Evolutionary conservation across 2,113 vertebrate genomes (phyloP), one percentile per base, ranked within the genome.

Genomic region (Cyprinodon variegatus): DNA sequence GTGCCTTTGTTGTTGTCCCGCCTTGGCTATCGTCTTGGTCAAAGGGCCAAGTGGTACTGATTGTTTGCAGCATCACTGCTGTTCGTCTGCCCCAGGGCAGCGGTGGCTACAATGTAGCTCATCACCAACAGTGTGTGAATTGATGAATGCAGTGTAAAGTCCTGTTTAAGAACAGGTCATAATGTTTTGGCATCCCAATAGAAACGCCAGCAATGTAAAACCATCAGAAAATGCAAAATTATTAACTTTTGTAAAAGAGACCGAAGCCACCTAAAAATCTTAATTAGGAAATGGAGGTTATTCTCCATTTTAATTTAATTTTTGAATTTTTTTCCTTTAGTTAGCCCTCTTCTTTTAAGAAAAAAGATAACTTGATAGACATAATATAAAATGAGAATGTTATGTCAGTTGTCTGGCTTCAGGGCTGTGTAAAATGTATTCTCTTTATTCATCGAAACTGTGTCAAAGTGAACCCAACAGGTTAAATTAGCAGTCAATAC

Each of bases 261-360:
- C 43, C 66, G 64, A 69, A 57, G 83, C 81, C 83, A 77, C 84
- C 81, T 80, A 88, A 90, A 88, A 87, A 84, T 84, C 45, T 74
- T 70, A 86, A 82, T 89, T 81, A 86, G 83, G 77, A 92, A 84
- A 79, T 72, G 71, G 84, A 83, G 84, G 89, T 91, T 88, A 85
- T 91, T 93, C 91, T 89, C 72, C 29, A 1, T 29, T 29, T 29
- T 72, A 50, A 85, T 88, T 80, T 84, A 75, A 89, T 88, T 86
- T 81, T 91, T 91, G 92, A 83, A 88, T 83, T 86, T 88, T 83
- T 75, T 70, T 11, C 38, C 89, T 90, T 88, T 82, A 92, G 83
- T 86, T 83, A 91, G 89, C 92, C 86, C 78, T 87, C 90, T 93
- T 91, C 85, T 79, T 76, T 70, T 46, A 74, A 75, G 78, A 84